These are phyloP conservation scores for Trypoxylon attenuatum DNA, from an alignment of 2,888 invertebrate genomes.

Conservation along the genomic window DNA sequence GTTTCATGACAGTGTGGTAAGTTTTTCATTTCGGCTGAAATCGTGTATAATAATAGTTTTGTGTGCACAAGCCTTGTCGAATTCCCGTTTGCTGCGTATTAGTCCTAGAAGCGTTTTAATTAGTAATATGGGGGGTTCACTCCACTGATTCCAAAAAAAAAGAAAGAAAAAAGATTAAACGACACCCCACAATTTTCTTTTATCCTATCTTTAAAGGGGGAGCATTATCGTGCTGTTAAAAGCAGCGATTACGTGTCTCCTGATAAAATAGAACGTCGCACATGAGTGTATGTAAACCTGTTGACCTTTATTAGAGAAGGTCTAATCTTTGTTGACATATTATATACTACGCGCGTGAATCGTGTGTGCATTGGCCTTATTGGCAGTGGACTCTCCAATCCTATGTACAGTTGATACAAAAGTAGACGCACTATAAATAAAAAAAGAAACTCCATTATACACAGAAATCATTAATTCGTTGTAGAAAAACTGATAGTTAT, in stretches of 20 bases:
- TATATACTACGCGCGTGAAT: too few relatives aligned
- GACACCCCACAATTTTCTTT: not conserved
- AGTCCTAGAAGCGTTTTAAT: constrained; percentile 27
- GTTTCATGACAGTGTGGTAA: constrained; percentile 92
- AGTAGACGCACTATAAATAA: constrained; percentile 34
- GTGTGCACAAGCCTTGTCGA: constrained; percentile 74
- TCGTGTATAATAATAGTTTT: constrained; percentile 71
- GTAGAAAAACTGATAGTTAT: not conserved
- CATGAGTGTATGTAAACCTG: not conserved
- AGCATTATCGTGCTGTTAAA: not conserved
- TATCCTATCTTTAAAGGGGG: not conserved
- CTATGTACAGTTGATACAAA: constrained; percentile 19
- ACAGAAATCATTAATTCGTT: not conserved
- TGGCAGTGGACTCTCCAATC: constrained; percentile 34
- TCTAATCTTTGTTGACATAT: not conserved
- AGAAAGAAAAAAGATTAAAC: too few relatives aligned
- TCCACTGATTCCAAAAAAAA: not conserved
- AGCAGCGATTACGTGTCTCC: not conserved
- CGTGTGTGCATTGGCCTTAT: not conserved
- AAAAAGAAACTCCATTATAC: not conserved
- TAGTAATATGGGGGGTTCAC: constrained; percentile 32
- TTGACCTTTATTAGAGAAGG: not conserved
- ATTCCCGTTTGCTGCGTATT: constrained; percentile 54
- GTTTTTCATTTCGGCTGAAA: constrained; percentile 75
- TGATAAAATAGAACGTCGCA: not conserved